These are phyloP conservation scores for Drosophila ficusphila DNA, from an alignment of 1,140 invertebrate species.

Conservation along the genomic window DNA sequence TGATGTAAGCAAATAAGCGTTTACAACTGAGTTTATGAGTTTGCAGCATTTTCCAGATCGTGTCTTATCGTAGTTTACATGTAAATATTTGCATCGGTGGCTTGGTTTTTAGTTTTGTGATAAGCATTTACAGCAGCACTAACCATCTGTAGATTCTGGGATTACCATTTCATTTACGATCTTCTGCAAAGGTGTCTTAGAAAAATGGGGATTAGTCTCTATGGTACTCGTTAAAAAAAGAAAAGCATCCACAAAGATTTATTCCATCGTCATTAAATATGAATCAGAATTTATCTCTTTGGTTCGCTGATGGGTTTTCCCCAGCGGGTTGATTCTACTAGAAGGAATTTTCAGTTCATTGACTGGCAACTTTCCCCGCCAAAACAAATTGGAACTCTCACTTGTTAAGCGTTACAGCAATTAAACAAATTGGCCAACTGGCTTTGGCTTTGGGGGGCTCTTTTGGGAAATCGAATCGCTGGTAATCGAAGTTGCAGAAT, in stretches of 20 bases:
- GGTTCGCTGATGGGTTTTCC: not conserved
- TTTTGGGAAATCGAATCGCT: slow-evolving; percentile 20
- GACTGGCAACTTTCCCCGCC: slow-evolving; percentile 27
- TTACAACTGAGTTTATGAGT: slow-evolving; percentile 14
- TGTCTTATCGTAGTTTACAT: slow-evolving; percentile 47
- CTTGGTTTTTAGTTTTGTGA: slow-evolving; percentile 18
- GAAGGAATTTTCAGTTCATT: not conserved
- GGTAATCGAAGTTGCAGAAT: slow-evolving; percentile 24
- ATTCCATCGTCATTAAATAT: not conserved
- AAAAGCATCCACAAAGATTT: not conserved
- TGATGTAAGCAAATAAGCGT: slow-evolving; percentile 28
- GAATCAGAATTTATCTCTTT: not conserved
- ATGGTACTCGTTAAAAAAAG: not conserved
- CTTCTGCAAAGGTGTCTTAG: too few relatives aligned
- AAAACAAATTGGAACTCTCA: slow-evolving; percentile 56
- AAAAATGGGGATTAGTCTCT: not conserved
- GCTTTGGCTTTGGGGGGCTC: slow-evolving; percentile 6
- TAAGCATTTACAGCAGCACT: slow-evolving; percentile 10
- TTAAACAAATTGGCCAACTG: slow-evolving; percentile 67
- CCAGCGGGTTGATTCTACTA: not conserved
- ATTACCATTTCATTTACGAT: slow-evolving; percentile 1
- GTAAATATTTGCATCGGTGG: slow-evolving; percentile 66
- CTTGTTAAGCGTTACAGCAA: slow-evolving; percentile 55
- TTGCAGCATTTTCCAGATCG: slow-evolving; percentile 16
- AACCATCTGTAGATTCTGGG: not conserved